Percentiles rank a stretch among this genome's conserved stretches.
Evolutionary conservation across 2,113 vertebrate genomes (phyloP).

Genomic region (Excalfactoria chinensis): DNA sequence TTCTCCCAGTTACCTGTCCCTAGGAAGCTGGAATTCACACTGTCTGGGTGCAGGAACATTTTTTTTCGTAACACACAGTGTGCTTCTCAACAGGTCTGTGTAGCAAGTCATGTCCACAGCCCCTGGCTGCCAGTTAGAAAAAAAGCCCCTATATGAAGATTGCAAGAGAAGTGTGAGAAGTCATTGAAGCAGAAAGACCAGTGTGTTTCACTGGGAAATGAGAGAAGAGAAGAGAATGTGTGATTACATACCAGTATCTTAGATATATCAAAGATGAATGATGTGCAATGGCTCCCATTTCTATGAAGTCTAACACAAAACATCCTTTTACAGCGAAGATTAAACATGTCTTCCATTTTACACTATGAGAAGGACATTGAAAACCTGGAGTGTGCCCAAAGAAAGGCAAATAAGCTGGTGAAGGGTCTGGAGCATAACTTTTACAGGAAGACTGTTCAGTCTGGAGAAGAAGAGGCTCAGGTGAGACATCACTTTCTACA

Average conservation of each 20-base stretch:
- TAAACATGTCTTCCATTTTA: not conserved
- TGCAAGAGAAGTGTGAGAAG: not conserved
- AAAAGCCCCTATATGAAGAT: not conserved
- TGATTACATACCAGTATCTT: not conserved
- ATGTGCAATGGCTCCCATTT: not conserved
- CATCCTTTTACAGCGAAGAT: not conserved
- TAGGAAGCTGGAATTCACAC: not conserved
- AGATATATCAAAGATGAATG: not conserved
- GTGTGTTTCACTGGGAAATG: not conserved
- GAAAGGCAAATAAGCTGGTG: not conserved
- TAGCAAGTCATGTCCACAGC: not conserved
- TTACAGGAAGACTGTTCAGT: too few species aligned
- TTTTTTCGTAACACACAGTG: not conserved
- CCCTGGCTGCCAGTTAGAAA: not conserved
- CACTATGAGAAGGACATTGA: too few species aligned
- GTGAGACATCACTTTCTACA: too few species aligned
- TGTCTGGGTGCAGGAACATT: not conserved
- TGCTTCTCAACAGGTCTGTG: not conserved
- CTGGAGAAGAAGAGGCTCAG: too few species aligned
- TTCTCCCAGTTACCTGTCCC: not conserved
- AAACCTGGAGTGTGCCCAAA: too few species aligned
- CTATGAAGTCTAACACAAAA: not conserved
- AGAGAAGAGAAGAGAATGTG: not conserved
- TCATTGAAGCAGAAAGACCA: not conserved
- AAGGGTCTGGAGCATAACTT: too few species aligned